Evolutionary conservation across 1,140 invertebrate species (phyloP).

Genomic region (Sycophila sp.): DNA sequence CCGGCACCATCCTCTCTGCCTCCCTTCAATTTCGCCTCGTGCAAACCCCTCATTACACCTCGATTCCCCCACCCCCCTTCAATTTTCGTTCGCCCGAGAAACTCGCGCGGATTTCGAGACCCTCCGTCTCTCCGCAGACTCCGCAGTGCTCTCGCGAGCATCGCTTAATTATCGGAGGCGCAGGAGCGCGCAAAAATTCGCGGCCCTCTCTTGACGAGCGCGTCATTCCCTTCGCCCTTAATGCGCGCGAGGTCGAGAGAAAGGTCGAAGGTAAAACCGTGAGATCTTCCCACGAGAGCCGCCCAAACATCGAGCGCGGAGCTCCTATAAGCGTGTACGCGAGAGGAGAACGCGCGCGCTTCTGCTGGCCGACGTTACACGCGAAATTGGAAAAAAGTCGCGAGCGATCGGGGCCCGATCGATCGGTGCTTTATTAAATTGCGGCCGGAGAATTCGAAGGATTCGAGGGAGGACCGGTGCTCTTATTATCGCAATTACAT

Average conservation of each 20-base stretch:
- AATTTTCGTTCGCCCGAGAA: conserved; percentile 9
- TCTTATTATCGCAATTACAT: no score
- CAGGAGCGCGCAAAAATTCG: conserved; percentile 43
- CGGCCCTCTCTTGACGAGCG: conserved; percentile 35
- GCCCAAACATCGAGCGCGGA: conserved; percentile 42
- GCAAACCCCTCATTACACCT: conserved; percentile 32
- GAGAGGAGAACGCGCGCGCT: neutral
- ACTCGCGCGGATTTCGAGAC: neutral
- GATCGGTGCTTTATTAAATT: no score
- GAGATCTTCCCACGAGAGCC: conserved; percentile 60
- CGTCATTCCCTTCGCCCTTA: conserved; percentile 49
- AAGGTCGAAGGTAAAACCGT: conserved; percentile 58
- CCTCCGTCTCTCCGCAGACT: no score
- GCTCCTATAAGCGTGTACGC: neutral
- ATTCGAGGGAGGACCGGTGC: no score
- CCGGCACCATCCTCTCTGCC: neutral
- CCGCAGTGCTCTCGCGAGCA: conserved; percentile 41
- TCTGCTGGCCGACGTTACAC: neutral
- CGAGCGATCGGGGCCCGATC: neutral
- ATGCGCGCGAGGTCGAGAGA: conserved; percentile 39
- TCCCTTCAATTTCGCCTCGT: conserved; percentile 23
- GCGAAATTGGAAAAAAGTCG: neutral
- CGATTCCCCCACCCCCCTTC: conserved; percentile 16
- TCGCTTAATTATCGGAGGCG: conserved; percentile 54
- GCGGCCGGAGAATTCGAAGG: no score